Percentiles rank a stretch among this genome's conserved stretches.
These are phyloP conservation scores for Eulemur macaco DNA, from an alignment of 2,113 vertebrate species.

Conservation along the genomic window DNA sequence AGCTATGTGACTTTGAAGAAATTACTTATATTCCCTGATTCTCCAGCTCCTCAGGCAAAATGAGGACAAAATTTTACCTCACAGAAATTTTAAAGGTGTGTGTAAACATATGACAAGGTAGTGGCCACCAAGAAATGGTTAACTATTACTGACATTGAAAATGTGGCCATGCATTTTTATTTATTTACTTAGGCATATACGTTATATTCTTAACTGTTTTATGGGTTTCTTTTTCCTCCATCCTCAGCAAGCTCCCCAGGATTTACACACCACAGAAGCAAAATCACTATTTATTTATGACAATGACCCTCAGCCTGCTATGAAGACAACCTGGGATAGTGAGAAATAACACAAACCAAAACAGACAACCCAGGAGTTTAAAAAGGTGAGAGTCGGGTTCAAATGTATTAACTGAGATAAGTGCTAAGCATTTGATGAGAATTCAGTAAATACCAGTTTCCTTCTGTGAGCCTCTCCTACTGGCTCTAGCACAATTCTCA, in stretches of 20 bases:
- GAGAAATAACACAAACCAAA: not conserved
- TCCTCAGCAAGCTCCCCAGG: not conserved
- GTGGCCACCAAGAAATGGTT: not conserved
- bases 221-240: not conserved
- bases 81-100: not conserved
- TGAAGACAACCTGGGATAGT: not conserved
- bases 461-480: not conserved
- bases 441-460: not conserved
- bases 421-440: not conserved
- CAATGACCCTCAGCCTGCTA: not conserved
- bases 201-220: not conserved
- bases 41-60: not conserved
- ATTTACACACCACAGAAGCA: not conserved
- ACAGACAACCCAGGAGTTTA: not conserved
- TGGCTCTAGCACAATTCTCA: not conserved
- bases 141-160: not conserved
- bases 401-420: not conserved
- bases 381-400: not conserved
- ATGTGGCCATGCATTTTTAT: not conserved
- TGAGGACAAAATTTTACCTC: not conserved
- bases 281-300: not conserved
- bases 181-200: not conserved
- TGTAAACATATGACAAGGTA: not conserved
- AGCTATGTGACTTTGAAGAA: not conserved
- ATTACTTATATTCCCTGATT: not conserved